A percentile compares a stretch with the other conserved stretches of the same genome.
Evolutionary conservation across 2,888 invertebrate genomes (phyloP).

Genomic region (Metacarcinus magister): DNA sequence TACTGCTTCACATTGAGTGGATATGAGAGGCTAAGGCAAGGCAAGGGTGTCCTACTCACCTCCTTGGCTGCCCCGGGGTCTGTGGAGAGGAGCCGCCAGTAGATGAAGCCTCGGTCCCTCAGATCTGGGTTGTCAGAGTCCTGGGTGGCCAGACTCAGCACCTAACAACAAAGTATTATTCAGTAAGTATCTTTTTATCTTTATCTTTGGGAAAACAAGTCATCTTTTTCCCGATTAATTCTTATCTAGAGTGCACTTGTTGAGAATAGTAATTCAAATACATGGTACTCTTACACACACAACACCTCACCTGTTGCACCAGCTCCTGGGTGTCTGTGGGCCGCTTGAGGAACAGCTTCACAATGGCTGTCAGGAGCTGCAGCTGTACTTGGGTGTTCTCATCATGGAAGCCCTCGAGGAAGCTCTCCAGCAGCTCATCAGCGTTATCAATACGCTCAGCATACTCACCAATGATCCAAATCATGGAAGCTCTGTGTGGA

Average conservation of each 20-base stretch:
- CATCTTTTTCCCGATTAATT: background rate
- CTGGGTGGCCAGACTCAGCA: constrained; percentile 89
- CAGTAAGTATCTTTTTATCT: background rate
- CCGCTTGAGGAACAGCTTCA: constrained; percentile 98
- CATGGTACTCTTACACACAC: background rate
- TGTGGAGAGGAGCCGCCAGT: constrained; percentile 98
- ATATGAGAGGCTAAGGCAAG: background rate
- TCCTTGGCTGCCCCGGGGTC: constrained; percentile 99
- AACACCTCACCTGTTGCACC: constrained; percentile 91
- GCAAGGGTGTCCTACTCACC: constrained; percentile 80
- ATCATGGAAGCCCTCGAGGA: constrained; percentile 98
- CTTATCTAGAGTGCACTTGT: background rate
- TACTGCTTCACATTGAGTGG: background rate
- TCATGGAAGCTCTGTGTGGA: constrained; percentile 94
- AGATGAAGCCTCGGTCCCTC: constrained; percentile 99
- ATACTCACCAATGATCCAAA: constrained; percentile 95
- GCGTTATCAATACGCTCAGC: constrained; percentile 99
- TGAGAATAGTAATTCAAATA: background rate
- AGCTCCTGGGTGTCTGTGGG: constrained; percentile 99
- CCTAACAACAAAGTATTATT: constrained; percentile 84
- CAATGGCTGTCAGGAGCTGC: constrained; percentile 98
- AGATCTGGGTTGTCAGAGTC: constrained; percentile 99
- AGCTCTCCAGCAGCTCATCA: constrained; percentile 98
- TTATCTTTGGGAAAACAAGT: background rate
- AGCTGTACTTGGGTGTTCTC: constrained; percentile 98